Evolutionary conservation across 2,113 vertebrate species (phyloP), one percentile per base, ranked within the genome.

Genomic region (Papio anubis): DNA sequence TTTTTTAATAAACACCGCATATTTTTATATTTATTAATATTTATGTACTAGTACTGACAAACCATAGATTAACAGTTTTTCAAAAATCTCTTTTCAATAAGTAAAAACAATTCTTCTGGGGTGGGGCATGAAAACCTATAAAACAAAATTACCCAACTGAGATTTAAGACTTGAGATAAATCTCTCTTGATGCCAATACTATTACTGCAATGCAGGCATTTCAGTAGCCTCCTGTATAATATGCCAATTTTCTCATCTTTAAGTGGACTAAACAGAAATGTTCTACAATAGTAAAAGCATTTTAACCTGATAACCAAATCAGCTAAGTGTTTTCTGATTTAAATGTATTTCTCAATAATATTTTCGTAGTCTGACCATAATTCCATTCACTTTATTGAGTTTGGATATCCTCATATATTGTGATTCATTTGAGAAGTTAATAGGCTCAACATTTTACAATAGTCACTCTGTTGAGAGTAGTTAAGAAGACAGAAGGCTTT

Each of bases 401-500:
- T 59, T 88, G 40, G 35, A 83, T 70, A 83, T 43, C 83, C 23
- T 55, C 35, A 70, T 30, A 70, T 52, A 76, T 88, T 92, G 59
- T 70, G 68, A 50, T 72, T 43, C 55, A 59, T 76, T 86, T 76
- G 66, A 75, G 55, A 91, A 40, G 70, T 91, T 75, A 90, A 55
- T 59, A 87, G 82, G 57, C 21, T 92, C 70, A 88, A 59, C 59
- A 59, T 92, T 94, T 88, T 88, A 92, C 59, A 88, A 52, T 25
- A 96, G 82, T 35, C 48, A n/a, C 21, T 64, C 20, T 82, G 45
- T 88, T 89, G 66, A 38, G 55, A 66, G 40, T 27, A 87, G 57
- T 76, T 92, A 96, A 48, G 50, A 92, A 94, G 64, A 78, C 59
- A 78, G 40, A 75, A 96, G 43, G 57, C 66, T 91, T 86, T 96